Conservation (phyloP, 2,113 vertebrate genomes). For the Epinephelus cyanopodus region DNA sequence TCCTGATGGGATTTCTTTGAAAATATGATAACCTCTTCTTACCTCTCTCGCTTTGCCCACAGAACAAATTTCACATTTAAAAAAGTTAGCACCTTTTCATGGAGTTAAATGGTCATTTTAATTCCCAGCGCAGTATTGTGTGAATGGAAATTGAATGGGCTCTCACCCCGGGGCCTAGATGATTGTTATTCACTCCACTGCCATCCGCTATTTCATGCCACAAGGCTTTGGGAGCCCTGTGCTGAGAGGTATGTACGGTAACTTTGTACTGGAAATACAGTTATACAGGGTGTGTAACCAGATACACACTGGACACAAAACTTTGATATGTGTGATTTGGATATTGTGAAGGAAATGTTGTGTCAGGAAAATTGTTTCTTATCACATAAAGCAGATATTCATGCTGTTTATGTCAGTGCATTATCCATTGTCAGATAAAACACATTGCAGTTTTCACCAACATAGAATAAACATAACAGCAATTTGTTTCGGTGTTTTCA, state of each 20-base stretch:
- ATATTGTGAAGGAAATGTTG: constrained; percentile 3
- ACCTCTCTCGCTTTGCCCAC: not conserved
- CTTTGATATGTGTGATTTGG: not conserved
- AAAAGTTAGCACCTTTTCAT: constrained; percentile 42
- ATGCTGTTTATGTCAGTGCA: not conserved
- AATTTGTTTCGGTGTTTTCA: not conserved
- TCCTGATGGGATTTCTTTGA: constrained; percentile 7
- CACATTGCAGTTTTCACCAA: not conserved
- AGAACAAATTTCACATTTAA: constrained; percentile 38
- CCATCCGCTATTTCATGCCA: constrained; percentile 46
- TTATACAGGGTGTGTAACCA: not conserved
- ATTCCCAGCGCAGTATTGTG: constrained; percentile 47
- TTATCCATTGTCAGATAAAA: not conserved
- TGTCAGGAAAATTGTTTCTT: constrained; percentile 7
- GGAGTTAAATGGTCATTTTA: constrained; percentile 64
- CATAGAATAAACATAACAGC: not conserved
- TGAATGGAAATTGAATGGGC: constrained; percentile 59
- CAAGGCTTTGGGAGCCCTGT: constrained; percentile 40
- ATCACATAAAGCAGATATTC: not conserved
- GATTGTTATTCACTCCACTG: constrained; percentile 63
- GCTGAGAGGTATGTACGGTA: constrained; percentile 39
- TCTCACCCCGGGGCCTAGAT: constrained; percentile 43
- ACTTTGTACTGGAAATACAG: constrained; percentile 35
- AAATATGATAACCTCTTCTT: constrained; percentile 10
- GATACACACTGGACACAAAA: constrained; percentile 12